Conservation (phyloP, 2,113 vertebrate genomes). For the Trochalopteron elliotii region DNA sequence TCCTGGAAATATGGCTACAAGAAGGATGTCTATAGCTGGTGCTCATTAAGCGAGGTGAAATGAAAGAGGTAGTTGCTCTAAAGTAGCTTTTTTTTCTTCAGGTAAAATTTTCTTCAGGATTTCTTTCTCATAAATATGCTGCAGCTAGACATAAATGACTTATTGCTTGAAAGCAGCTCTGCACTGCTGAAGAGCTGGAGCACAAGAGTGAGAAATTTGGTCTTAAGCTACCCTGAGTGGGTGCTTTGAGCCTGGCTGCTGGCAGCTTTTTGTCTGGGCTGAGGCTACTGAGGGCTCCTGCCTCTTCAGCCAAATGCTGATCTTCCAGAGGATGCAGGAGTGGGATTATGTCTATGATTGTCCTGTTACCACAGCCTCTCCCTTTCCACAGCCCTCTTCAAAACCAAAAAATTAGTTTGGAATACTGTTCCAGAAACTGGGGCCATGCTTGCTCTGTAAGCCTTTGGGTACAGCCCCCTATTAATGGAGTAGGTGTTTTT, state of each 20-base stretch:
- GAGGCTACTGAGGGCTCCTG: background rate
- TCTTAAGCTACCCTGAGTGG: background rate
- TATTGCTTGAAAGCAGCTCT: slow-evolving; percentile 3
- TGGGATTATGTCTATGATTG: background rate
- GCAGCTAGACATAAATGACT: background rate
- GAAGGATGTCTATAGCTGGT: background rate
- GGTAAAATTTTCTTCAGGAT: slow-evolving; percentile 12
- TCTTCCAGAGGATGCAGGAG: background rate
- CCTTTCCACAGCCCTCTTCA: background rate
- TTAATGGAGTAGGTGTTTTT: background rate
- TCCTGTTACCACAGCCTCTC: background rate
- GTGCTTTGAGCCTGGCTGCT: background rate
- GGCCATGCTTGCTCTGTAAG: background rate
- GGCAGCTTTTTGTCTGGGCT: background rate
- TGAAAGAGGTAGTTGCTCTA: background rate
- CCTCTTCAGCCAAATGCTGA: background rate
- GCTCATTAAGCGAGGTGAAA: background rate
- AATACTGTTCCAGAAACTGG: background rate
- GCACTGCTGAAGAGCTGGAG: background rate
- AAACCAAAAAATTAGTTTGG: background rate
- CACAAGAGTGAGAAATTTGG: background rate
- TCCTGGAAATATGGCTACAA: background rate
- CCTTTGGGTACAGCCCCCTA: background rate
- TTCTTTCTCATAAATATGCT: slow-evolving; percentile 4
- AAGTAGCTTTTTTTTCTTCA: slow-evolving; percentile 24